A percentile compares a stretch with the other conserved stretches of the same genome.
phyloP scores from a whole-genome alignment of 1,140 invertebrate genomes.

The Pissodes strobi region DNA sequence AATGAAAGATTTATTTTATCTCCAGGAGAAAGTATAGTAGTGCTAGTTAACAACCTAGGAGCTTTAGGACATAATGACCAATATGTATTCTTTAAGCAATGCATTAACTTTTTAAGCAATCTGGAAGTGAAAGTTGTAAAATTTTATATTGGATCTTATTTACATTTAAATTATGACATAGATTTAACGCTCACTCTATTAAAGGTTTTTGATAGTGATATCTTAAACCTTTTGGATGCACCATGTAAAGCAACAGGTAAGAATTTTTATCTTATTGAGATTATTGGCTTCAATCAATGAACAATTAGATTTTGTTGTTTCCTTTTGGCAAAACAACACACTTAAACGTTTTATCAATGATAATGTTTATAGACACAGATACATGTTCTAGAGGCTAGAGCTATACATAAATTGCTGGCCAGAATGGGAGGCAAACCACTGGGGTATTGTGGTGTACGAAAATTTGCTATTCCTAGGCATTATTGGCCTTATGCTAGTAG shows the following conservation, averaged over 20 bases:
- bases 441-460: no score
- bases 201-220: slow-evolving; percentile 54
- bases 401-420: no score
- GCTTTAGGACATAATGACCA: slow-evolving; percentile 65
- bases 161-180: slow-evolving; percentile 57
- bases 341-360: no score
- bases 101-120: slow-evolving; percentile 56
- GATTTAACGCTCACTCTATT: slow-evolving; percentile 69
- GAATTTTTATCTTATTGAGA: no score
- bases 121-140: slow-evolving; percentile 57
- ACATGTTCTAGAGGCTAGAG: no score
- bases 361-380: no score
- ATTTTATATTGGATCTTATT: slow-evolving; percentile 58
- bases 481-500: no score
- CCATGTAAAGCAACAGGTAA: slow-evolving; percentile 56
- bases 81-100: slow-evolving; percentile 64
- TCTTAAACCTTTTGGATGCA: slow-evolving; percentile 57
- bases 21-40: slow-evolving; percentile 46
- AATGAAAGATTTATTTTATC: slow-evolving; percentile 23
- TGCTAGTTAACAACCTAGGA: slow-evolving; percentile 69
- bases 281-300: no score
- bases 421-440: no score
- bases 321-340: no score
- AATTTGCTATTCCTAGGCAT: no score
- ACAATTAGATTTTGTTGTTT: no score